These are phyloP conservation scores for Caenorhabditis panamensis DNA, from an alignment of 2,888 invertebrate species.

Conservation along the genomic window DNA sequence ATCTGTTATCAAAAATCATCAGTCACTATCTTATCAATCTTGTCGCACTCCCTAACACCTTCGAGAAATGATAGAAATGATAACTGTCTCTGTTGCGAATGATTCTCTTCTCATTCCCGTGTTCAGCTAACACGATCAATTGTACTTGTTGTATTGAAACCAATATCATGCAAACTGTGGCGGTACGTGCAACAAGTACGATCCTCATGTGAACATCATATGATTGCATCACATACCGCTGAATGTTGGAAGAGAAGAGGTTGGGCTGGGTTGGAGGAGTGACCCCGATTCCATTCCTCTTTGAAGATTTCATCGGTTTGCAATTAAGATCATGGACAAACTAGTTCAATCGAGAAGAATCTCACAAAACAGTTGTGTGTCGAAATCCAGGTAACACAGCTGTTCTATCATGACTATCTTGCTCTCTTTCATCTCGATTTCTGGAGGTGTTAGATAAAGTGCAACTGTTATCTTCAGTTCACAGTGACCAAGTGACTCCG, in stretches of 20 bases:
- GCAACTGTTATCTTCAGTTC: not conserved
- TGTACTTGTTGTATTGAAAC: too few relatives aligned
- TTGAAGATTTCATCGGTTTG: not conserved
- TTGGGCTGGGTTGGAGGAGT: not conserved
- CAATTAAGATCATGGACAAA: not conserved
- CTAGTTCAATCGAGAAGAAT: too few relatives aligned
- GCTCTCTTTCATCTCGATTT: too few relatives aligned
- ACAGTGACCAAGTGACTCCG: not conserved
- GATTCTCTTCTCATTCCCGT: not conserved
- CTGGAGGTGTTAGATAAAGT: too few relatives aligned
- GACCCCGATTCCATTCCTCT: conserved; percentile 21
- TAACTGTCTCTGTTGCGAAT: conserved; percentile 5
- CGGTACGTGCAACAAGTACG: conserved; percentile 48
- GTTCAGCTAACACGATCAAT: not conserved
- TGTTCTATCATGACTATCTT: too few relatives aligned
- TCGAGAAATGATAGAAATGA: conserved; percentile 9
- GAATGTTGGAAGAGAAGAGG: not conserved
- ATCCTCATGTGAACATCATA: conserved; percentile 55
- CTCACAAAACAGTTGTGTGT: too few relatives aligned
- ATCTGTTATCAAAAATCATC: conserved; percentile 28
- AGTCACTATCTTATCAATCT: conserved; percentile 37
- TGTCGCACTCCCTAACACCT: not conserved
- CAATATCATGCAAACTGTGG: conserved; percentile 18
- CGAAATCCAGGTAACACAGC: too few relatives aligned
- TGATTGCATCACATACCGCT: conserved; percentile 52